Evolutionary conservation across 2,888 invertebrate species (phyloP), one percentile per base, ranked within the genome.

Genomic region (Xanthostigma xanthostigma): DNA sequence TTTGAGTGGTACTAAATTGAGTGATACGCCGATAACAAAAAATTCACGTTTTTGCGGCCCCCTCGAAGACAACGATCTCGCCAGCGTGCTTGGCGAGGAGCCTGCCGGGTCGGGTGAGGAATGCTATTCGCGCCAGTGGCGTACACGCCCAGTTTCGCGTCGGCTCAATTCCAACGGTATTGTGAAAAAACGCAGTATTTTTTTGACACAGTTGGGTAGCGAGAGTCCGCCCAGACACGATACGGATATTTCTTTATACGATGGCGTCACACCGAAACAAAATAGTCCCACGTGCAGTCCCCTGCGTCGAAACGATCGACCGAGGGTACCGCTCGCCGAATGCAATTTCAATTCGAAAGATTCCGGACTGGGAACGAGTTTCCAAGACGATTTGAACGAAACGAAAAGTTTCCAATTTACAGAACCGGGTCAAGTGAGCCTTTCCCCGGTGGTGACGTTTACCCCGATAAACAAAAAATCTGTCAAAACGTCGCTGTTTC

Each of bases 341-440:
- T 65, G 67, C 53, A 74, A 76, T 53, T 66, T 69, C 6, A 75
- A 72, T 58, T 77, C 78, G 27, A 73, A 72, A 56, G 78, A 78
- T 62, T 77, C 76, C 50, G 77, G 76, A 9, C 77, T 73, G 56
- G 69, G 69, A 10, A 65, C 66, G 5, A 64, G 65, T 53, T 66
- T 62, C 53, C 56, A 60, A 1, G 64, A 63, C 3, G 57, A 57
- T 3, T 56, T 59, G 27, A 55, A 44, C 58, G 61, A 48, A 55
- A 54, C 48, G 56, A 54, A 36, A 58, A 61, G 55, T 60, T 61
- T 53, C 53, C 54, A 34, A 54, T 59, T 11, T 60, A 58, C 50
- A 4, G 17, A 17, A 53, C 56, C n/a, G 35, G 46, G 50, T 8
- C 27, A 47, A 37, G 47, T 48, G 27, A 51, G 52, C 41, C 44